These are phyloP conservation scores for Myotis findleyi DNA, from an alignment of 2,797 vertebrate species.

Conservation along the genomic window DNA sequence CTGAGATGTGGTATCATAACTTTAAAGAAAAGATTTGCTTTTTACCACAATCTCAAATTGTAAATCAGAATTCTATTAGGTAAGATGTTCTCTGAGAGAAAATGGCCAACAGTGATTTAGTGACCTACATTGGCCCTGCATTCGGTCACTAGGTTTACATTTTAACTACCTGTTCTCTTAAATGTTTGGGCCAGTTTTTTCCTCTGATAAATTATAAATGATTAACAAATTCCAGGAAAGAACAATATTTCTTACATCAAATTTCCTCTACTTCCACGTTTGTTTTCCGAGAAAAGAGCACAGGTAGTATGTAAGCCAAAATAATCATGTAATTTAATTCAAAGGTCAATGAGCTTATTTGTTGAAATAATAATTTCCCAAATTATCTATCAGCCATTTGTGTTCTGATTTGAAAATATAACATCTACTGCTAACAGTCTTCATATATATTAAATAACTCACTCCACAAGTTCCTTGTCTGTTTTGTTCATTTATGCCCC, in stretches of 20 bases:
- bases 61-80: not conserved
- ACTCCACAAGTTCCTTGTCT: not conserved
- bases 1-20: not conserved
- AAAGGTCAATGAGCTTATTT: not conserved
- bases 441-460: not conserved
- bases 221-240: constrained; percentile 71
- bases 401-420: constrained; percentile 14
- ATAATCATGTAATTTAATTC: constrained; percentile 31
- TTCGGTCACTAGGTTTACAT: not conserved
- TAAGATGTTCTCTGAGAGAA: not conserved
- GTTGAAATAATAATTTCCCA: not conserved
- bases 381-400: not conserved
- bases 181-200: constrained; percentile 69
- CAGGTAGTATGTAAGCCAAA: constrained; percentile 58
- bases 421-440: not conserved
- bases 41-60: not conserved
- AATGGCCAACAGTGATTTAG: not conserved
- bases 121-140: constrained; percentile 42
- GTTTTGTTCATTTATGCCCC: not conserved
- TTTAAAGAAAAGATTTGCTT: not conserved
- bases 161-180: constrained; percentile 70
- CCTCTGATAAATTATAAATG: constrained; percentile 76
- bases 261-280: constrained; percentile 54
- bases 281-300: constrained; percentile 68
- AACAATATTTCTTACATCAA: constrained; percentile 75